Conservation (phyloP, 2,888 invertebrate species). For the Ochlodes sylvanus region DNA sequence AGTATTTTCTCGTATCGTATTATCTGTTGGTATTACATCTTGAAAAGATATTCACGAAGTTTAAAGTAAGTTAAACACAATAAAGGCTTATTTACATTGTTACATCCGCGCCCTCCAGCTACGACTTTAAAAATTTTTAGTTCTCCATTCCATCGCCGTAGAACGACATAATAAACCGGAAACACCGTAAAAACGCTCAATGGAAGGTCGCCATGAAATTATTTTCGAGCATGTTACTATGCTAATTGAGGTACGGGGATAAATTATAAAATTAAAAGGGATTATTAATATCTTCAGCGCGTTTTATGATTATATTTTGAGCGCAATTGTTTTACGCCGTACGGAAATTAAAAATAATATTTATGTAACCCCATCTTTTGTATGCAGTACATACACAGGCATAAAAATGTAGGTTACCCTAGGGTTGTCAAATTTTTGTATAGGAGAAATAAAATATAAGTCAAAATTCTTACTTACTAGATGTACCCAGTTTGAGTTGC, state of each 20-base stretch:
- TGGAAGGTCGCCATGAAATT: conserved; percentile 36
- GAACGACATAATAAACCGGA: conserved; percentile 35
- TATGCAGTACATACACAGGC: too few species aligned
- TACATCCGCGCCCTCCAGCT: conserved; percentile 25
- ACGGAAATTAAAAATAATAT: too few species aligned
- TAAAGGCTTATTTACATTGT: conserved; percentile 31
- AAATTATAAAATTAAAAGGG: conserved; percentile 23
- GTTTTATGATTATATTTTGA: conserved; percentile 1
- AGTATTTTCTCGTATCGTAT: not conserved
- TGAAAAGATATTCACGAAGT: not conserved
- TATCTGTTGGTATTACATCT: not conserved
- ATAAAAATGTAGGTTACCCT: too few species aligned
- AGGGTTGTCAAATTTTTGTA: too few species aligned
- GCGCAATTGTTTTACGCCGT: not conserved
- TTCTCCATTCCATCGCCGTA: conserved; percentile 8
- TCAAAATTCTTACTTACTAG: too few species aligned
- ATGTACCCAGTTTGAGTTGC: too few species aligned
- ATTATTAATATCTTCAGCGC: conserved; percentile 14
- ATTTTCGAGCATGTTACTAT: conserved; percentile 37
- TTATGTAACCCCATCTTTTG: too few species aligned
- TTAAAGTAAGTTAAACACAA: conserved; percentile 21
- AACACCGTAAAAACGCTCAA: conserved; percentile 33
- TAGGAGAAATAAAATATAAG: too few species aligned
- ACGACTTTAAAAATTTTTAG: conserved; percentile 26
- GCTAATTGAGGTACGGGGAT: conserved; percentile 31